Evolutionary conservation across 53 echinoderm and acorn worm genomes (phyloP), one percentile per base, ranked within the genome.

Genomic region (Paracentrotus lividus): DNA sequence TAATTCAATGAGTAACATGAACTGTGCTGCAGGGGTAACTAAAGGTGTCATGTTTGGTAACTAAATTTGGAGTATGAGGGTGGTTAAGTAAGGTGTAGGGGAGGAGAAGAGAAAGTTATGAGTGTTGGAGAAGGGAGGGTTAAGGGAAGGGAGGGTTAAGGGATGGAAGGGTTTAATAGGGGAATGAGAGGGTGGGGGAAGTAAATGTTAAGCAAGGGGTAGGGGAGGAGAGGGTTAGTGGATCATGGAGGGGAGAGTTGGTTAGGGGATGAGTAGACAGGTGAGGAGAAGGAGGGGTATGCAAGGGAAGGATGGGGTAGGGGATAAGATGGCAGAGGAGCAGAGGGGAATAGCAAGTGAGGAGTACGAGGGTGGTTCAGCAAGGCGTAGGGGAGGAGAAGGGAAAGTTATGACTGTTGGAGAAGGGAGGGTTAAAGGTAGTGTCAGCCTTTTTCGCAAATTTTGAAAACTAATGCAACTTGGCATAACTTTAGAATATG

Each of bases 1-100:
- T 72, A 38, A 72, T 72, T 32, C 40, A 20, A 18, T 38, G 72
- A 40, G 72, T 72, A 72, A 72, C 72, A 72, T 72, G 72, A 72
- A 40, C 8, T 16, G 36, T 36, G 72, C 72, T 40, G 36, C 18
- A 40, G 36, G 72, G 69, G 38, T 69, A 69, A 69, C 16, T 16
- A 27, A 15, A n/a, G 40, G n/a, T n/a, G n/a, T n/a, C n/a, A 69
- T 69, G 69, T 69, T 14, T 34, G 69, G 36, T 33, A 18, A 69
- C 36, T 29, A 29, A 15, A 18, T 61, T 13, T 14, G 69, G 69
- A 4, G 15, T 15, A 5, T 58, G 61, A 14, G 69, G 16, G 34
- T 5, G 69, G 34, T 14, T 2, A 3, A 20, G 69, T 34, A 2
- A 9, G 26, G 26, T 18, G 20, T 57, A 14, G 26, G 4, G 64